phyloP scores from a whole-genome alignment of 2,888 invertebrate species.

The Acrobasis consociella region DNA sequence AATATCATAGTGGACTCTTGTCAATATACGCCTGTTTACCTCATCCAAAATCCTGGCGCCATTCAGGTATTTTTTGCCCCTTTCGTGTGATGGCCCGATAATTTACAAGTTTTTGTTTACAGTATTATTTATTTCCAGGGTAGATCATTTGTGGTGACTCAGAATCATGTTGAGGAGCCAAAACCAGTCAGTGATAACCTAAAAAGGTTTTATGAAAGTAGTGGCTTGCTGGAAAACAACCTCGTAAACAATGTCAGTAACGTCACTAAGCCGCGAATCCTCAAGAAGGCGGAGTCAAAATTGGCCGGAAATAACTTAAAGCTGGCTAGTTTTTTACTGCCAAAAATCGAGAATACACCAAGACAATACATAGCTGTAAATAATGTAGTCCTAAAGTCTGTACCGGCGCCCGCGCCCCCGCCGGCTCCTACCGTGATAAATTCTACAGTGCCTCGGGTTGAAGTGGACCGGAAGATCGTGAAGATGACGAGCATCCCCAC shows the following conservation, averaged over 20 bases:
- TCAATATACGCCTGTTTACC: slow-evolving; percentile 74
- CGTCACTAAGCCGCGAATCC: slow-evolving; percentile 49
- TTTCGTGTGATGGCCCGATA: slow-evolving; percentile 33
- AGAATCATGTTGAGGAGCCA: slow-evolving; percentile 49
- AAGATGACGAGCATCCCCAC: slow-evolving; percentile 61
- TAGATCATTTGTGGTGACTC: slow-evolving; percentile 61
- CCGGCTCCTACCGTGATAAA: slow-evolving; percentile 39
- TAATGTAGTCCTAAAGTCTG: slow-evolving; percentile 51
- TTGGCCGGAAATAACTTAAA: slow-evolving; percentile 68
- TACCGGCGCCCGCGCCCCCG: background rate
- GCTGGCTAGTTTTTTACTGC: slow-evolving; percentile 67
- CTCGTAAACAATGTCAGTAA: slow-evolving; percentile 48
- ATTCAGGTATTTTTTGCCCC: slow-evolving; percentile 62
- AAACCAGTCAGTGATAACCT: slow-evolving; percentile 71
- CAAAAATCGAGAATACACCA: slow-evolving; percentile 56
- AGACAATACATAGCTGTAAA: slow-evolving; percentile 51
- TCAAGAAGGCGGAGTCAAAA: slow-evolving; percentile 56
- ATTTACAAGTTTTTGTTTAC: slow-evolving; percentile 28
- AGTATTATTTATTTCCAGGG: slow-evolving; percentile 52
- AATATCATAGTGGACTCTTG: slow-evolving; percentile 68
- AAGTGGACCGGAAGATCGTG: slow-evolving; percentile 70
- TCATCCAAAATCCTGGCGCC: slow-evolving; percentile 70
- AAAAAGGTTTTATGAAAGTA: slow-evolving; percentile 76
- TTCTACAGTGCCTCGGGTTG: slow-evolving; percentile 54
- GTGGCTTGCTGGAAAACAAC: slow-evolving; percentile 71